Conservation (phyloP, 2,888 invertebrate genomes). For the Dexiosoma caninum region DNA sequence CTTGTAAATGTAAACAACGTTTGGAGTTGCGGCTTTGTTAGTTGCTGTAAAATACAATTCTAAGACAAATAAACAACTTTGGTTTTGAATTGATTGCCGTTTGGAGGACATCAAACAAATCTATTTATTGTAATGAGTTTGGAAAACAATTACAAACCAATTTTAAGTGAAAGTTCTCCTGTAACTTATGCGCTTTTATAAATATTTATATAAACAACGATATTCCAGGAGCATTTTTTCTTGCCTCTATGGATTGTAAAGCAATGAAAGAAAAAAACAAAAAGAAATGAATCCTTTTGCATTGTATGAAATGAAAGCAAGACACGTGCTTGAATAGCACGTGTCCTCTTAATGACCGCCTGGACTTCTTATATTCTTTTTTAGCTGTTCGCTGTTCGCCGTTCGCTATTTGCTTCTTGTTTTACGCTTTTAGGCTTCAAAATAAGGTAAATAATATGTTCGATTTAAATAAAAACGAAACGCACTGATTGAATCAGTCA, state of each 20-base stretch:
- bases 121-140: slow-evolving; percentile 47
- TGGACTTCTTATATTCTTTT: slow-evolving; percentile 51
- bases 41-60: slow-evolving; percentile 34
- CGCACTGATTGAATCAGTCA: slow-evolving; percentile 32
- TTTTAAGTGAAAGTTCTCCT: slow-evolving; percentile 66
- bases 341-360: slow-evolving; percentile 77
- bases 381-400: too few relatives aligned
- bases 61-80: slow-evolving; percentile 51
- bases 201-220: slow-evolving; percentile 59
- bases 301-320: slow-evolving; percentile 56
- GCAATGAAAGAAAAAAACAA: not conserved
- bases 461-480: slow-evolving; percentile 37
- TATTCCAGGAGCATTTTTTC: slow-evolving; percentile 35
- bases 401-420: slow-evolving; percentile 52
- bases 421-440: slow-evolving; percentile 53
- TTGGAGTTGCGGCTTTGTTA: slow-evolving; percentile 5
- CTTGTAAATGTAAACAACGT: slow-evolving; percentile 1
- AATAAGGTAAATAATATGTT: slow-evolving; percentile 49
- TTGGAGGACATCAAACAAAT: slow-evolving; percentile 50
- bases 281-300: slow-evolving; percentile 53
- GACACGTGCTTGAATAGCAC: slow-evolving; percentile 75
- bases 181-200: slow-evolving; percentile 59
- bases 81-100: slow-evolving; percentile 47
- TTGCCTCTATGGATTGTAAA: slow-evolving; percentile 22
- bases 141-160: slow-evolving; percentile 65